Conservation (phyloP, 2,888 invertebrate species). For the Patella ulyssiponensis region DNA sequence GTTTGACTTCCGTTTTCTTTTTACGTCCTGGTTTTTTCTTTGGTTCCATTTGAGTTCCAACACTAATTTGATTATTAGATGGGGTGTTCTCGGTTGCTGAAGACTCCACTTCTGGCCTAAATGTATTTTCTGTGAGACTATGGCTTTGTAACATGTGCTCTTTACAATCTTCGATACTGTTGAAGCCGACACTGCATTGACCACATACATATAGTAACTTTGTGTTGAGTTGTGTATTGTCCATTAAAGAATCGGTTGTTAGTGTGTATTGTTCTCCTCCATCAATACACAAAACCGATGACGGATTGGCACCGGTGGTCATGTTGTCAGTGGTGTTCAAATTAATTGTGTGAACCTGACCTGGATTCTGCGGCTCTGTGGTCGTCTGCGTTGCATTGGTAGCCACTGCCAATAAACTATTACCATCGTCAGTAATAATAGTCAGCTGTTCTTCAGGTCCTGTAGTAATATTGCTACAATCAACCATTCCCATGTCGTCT, state of each 20-base stretch:
- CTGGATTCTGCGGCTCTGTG: background rate
- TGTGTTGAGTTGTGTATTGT: conserved; percentile 26
- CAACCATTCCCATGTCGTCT: background rate
- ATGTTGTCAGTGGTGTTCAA: conserved; percentile 22
- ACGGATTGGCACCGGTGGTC: conserved; percentile 6
- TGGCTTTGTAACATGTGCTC: conserved; percentile 68
- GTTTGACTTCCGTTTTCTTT: conserved; percentile 42
- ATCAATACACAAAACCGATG: background rate
- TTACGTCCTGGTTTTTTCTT: conserved; percentile 55
- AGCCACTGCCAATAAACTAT: background rate
- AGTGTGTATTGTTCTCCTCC: conserved; percentile 5
- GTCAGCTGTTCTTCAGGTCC: background rate
- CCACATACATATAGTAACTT: conserved; percentile 70
- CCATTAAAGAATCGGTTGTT: background rate
- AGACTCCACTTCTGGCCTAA: conserved; percentile 18
- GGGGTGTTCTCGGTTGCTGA: background rate
- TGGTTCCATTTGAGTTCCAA: conserved; percentile 62
- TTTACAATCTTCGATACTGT: conserved; percentile 68
- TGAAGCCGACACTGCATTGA: conserved; percentile 68
- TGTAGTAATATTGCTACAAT: conserved; percentile 19
- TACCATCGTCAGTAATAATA: background rate
- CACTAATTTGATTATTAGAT: conserved; percentile 47
- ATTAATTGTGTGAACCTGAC: conserved; percentile 12
- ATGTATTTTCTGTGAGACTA: conserved; percentile 35
- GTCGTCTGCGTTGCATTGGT: background rate